phyloP scores from a whole-genome alignment of 2,113 vertebrate species.

The Heptranchias perlo region DNA sequence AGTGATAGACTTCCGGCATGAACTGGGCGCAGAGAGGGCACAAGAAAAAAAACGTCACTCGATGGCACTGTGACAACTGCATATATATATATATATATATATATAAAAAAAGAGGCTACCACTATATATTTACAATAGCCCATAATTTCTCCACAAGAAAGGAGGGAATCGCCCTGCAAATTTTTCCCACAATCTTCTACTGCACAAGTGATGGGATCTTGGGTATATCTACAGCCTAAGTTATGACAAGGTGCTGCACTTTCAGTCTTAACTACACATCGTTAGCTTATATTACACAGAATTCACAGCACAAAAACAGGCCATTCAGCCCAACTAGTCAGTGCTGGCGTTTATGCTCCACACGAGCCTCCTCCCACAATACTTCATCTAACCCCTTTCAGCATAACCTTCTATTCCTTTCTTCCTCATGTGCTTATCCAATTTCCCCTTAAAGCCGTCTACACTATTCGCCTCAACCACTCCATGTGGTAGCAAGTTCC shows the following conservation, averaged over 20 bases:
- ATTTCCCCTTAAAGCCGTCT: not conserved
- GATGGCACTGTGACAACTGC: not conserved
- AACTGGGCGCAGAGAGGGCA: not conserved
- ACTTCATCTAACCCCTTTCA: not conserved
- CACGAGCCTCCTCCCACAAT: too few relatives aligned
- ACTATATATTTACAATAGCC: not conserved
- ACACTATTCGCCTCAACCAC: not conserved
- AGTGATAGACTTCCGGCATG: not conserved
- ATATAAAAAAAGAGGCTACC: not conserved
- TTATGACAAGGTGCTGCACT: not conserved
- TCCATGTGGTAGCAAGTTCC: not conserved
- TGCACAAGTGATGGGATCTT: not conserved
- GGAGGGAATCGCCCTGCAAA: not conserved
- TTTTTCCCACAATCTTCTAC: too few relatives aligned
- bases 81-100: too few relatives aligned
- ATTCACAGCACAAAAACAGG: not conserved
- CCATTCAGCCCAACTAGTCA: not conserved
- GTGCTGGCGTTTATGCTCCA: not conserved
- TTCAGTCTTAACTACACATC: not conserved
- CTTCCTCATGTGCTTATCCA: not conserved
- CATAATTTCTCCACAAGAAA: not conserved
- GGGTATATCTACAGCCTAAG: not conserved
- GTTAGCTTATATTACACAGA: not conserved
- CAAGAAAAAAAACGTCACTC: not conserved
- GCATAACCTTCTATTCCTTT: not conserved